phyloP scores from a whole-genome alignment of 1,140 invertebrate species.

The Cepaea nemoralis region DNA sequence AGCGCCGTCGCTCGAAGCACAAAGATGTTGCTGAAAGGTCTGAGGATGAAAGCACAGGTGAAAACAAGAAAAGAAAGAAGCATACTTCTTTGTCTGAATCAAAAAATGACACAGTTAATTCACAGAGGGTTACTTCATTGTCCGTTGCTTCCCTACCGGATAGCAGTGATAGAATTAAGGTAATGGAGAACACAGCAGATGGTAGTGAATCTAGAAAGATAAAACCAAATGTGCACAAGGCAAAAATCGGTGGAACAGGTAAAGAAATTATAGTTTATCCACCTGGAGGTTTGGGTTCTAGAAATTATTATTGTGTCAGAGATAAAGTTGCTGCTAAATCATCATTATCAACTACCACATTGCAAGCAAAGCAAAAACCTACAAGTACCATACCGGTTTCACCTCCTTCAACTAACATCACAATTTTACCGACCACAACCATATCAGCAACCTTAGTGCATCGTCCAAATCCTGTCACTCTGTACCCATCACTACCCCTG shows the following conservation, averaged over 20 bases:
- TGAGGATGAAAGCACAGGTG: conserved; percentile 6
- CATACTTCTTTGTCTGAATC: background rate
- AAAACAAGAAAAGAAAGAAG: conserved; percentile 8
- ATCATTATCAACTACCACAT: background rate
- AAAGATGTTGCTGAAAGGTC: background rate
- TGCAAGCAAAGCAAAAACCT: background rate
- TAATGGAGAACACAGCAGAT: background rate
- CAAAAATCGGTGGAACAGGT: no score
- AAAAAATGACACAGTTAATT: background rate
- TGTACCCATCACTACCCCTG: background rate
- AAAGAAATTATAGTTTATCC: background rate
- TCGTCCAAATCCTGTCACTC: background rate
- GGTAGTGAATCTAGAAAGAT: background rate
- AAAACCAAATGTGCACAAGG: background rate
- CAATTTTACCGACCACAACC: background rate
- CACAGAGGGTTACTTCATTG: background rate
- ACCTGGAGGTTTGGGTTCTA: background rate
- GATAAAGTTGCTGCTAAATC: background rate
- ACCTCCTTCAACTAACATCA: background rate
- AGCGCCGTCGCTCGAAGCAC: conserved; percentile 11
- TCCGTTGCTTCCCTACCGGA: background rate
- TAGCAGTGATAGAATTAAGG: background rate
- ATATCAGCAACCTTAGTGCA: background rate
- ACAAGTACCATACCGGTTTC: background rate
- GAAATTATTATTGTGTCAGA: background rate